These are phyloP conservation scores for Zaprionus obscuricornis DNA, from an alignment of 2,888 invertebrate species.

Conservation along the genomic window DNA sequence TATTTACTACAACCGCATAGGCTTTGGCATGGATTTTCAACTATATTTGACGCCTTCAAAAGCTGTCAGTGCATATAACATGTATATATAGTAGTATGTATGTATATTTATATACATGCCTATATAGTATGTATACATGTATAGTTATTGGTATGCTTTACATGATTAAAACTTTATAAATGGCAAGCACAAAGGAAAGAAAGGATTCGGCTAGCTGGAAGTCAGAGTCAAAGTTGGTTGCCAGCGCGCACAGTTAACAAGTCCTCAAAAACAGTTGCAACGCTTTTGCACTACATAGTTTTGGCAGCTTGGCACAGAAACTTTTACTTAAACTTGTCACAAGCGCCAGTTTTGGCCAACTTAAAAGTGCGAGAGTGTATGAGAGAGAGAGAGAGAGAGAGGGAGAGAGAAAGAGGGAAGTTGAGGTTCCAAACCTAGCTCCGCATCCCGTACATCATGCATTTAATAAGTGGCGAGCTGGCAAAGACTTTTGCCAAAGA, in stretches of 20 bases:
- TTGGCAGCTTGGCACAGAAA: slow-evolving; percentile 48
- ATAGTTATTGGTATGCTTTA: slow-evolving; percentile 50
- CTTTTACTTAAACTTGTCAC: slow-evolving; percentile 65
- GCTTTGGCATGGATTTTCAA: no score
- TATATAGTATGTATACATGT: neutral
- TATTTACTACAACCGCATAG: neutral
- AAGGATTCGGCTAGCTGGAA: slow-evolving; percentile 12
- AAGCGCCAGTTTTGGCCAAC: slow-evolving; percentile 62
- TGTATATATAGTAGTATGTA: neutral
- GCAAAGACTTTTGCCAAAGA: slow-evolving; percentile 41
- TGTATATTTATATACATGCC: neutral
- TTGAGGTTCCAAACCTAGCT: slow-evolving; percentile 36
- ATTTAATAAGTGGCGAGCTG: slow-evolving; percentile 37
- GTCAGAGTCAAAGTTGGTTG: neutral
- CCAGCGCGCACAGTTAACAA: slow-evolving; percentile 44
- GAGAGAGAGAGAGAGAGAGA: no score
- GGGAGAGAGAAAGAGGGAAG: slow-evolving; percentile 8
- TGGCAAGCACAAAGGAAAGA: slow-evolving; percentile 35
- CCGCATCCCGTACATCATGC: no score
- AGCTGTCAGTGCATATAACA: neutral
- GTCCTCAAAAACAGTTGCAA: slow-evolving; percentile 48
- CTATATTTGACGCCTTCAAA: no score
- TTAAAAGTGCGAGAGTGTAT: no score
- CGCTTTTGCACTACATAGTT: slow-evolving; percentile 17
- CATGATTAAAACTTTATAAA: slow-evolving; percentile 64